Percentiles rank a stretch among this genome's conserved stretches.
Conservation (phyloP, 2,888 invertebrate genomes). For the Blastobasis adustella region DNA sequence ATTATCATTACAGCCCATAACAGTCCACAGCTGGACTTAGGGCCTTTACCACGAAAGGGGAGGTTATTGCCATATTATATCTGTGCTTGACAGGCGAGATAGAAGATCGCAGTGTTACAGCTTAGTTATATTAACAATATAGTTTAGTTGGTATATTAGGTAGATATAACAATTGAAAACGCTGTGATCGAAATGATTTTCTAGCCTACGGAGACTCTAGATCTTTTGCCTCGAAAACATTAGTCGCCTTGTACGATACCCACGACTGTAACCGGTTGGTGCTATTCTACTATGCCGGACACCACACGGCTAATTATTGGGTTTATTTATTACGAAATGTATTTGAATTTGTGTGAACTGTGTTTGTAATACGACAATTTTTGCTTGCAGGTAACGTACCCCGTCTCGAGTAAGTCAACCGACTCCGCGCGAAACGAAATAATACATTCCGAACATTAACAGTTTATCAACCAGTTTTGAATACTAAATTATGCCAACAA, state of each 20-base stretch:
- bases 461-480: slow-evolving; percentile 20
- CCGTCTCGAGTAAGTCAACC: slow-evolving; percentile 25
- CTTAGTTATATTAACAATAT: too few relatives aligned
- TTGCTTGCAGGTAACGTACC: slow-evolving; percentile 48
- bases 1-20: too few relatives aligned
- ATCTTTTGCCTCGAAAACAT: too few relatives aligned
- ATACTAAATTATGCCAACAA: slow-evolving; percentile 22
- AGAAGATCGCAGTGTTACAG: too few relatives aligned
- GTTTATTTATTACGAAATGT: background rate
- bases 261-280: background rate
- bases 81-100: too few relatives aligned
- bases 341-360: background rate
- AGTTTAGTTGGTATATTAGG: too few relatives aligned
- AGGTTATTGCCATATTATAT: too few relatives aligned
- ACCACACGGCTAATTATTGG: background rate
- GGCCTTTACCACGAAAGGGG: too few relatives aligned
- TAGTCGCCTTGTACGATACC: background rate
- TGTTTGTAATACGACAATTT: slow-evolving; percentile 11
- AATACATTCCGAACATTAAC: slow-evolving; percentile 6
- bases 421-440: background rate
- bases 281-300: background rate
- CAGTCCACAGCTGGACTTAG: too few relatives aligned
- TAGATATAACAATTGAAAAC: too few relatives aligned
- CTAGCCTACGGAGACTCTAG: background rate
- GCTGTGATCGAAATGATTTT: too few relatives aligned